A percentile compares a stretch with the other conserved stretches of the same genome.
Conservation (phyloP, 2,113 vertebrate species). For the Lophochroa leadbeateri region DNA sequence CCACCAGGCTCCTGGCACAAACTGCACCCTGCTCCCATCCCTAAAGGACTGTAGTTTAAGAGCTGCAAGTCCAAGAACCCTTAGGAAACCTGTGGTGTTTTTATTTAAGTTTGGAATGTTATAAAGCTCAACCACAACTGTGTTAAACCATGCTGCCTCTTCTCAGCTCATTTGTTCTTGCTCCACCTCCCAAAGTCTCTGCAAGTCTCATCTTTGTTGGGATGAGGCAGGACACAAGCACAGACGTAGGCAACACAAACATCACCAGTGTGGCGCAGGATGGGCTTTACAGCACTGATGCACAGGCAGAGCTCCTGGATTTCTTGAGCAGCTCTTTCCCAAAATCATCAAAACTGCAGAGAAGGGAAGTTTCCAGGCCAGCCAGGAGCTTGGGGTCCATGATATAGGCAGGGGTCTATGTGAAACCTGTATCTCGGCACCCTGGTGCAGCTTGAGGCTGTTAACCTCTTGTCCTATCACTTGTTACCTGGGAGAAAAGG, state of each 20-base stretch:
- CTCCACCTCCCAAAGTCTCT: neutral
- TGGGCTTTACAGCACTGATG: neutral
- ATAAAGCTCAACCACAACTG: neutral
- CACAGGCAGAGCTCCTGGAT: neutral
- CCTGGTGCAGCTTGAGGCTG: no score
- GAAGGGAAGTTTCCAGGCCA: neutral
- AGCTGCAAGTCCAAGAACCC: neutral
- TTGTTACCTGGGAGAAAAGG: neutral
- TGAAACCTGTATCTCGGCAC: fast-evolving
- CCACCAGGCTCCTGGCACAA: neutral
- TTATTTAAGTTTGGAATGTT: no score
- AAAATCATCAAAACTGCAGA: neutral
- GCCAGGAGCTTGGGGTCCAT: neutral
- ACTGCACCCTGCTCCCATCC: neutral
- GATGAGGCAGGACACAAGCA: neutral
- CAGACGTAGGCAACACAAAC: neutral
- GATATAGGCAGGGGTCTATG: fast-evolving
- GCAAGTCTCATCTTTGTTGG: neutral
- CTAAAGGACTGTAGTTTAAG: neutral
- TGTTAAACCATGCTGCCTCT: no score
- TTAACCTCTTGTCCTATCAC: neutral
- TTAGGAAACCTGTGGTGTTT: neutral
- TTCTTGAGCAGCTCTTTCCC: neutral
- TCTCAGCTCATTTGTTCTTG: neutral
- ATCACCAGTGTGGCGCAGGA: neutral